Conservation (phyloP, 2,113 vertebrate genomes). For the Rynchops niger region DNA sequence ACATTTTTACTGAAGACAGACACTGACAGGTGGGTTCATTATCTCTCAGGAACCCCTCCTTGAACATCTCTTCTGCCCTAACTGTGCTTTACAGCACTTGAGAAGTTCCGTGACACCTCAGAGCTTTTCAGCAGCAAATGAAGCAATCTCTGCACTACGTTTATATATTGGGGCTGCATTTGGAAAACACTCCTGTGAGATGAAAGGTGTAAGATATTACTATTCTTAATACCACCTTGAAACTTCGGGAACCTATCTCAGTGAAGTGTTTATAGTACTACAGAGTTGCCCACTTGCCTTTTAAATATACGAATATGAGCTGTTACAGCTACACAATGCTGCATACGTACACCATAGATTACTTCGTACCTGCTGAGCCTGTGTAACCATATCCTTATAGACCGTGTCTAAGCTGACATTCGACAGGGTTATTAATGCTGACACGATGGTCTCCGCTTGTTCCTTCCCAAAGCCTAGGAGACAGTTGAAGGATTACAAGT, state of each 20-base stretch:
- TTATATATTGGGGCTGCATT: background rate
- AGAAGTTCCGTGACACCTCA: no score
- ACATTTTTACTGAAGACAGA: background rate
- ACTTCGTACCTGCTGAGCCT: slow-evolving; percentile 88
- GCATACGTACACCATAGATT: rapidly evolving
- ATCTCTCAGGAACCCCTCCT: background rate
- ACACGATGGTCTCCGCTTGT: slow-evolving; percentile 89
- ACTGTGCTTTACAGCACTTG: background rate
- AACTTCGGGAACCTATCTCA: background rate
- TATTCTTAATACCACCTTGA: background rate
- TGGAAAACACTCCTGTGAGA: background rate
- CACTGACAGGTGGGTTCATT: no score
- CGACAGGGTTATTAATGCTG: slow-evolving; percentile 81
- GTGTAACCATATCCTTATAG: slow-evolving; percentile 96
- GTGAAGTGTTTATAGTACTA: background rate
- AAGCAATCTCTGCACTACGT: background rate
- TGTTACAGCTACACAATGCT: no score
- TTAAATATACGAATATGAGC: rapidly evolving
- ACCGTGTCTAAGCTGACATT: slow-evolving; percentile 89
- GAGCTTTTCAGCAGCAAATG: background rate
- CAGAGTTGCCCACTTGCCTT: background rate
- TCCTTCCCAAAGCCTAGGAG: slow-evolving; percentile 86
- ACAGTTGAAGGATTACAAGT: background rate
- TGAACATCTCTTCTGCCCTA: background rate
- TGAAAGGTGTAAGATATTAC: background rate